A percentile compares a stretch with the other conserved stretches of the same genome.
These are phyloP conservation scores for Pogonomyrmex californicus DNA, from an alignment of 1,140 invertebrate species.

Conservation along the genomic window DNA sequence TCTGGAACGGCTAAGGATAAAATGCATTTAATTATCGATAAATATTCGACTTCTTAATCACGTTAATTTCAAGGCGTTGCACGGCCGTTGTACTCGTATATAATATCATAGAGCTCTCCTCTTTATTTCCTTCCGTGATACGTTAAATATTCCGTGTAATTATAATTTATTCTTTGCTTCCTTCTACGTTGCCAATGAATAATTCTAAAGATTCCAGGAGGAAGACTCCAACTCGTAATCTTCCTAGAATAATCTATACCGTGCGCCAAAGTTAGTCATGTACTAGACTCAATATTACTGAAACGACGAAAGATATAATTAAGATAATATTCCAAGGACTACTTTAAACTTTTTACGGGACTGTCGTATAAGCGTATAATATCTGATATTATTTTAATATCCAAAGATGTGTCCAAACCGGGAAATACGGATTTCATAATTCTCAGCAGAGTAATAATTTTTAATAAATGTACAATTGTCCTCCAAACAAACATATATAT, in stretches of 20 bases:
- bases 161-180: background rate
- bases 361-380: background rate
- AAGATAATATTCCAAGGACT: conserved; percentile 15
- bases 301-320: background rate
- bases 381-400: background rate
- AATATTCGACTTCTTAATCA: background rate
- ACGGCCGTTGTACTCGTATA: background rate
- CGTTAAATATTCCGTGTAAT: background rate
- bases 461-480: conserved; percentile 1
- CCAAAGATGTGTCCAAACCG: background rate
- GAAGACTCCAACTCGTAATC: background rate
- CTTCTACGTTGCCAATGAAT: background rate
- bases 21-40: background rate
- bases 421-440: background rate
- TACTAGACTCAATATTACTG: conserved; percentile 5
- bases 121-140: background rate
- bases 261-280: background rate
- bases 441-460: conserved; percentile 33
- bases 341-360: conserved; percentile 26
- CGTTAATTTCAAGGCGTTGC: background rate
- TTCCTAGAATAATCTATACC: background rate
- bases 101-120: background rate
- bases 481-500: background rate
- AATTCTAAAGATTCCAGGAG: background rate
- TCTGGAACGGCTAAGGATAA: background rate